These are phyloP conservation scores for Matsumyia berberina DNA, from an alignment of 2,888 invertebrate genomes.

Conservation along the genomic window DNA sequence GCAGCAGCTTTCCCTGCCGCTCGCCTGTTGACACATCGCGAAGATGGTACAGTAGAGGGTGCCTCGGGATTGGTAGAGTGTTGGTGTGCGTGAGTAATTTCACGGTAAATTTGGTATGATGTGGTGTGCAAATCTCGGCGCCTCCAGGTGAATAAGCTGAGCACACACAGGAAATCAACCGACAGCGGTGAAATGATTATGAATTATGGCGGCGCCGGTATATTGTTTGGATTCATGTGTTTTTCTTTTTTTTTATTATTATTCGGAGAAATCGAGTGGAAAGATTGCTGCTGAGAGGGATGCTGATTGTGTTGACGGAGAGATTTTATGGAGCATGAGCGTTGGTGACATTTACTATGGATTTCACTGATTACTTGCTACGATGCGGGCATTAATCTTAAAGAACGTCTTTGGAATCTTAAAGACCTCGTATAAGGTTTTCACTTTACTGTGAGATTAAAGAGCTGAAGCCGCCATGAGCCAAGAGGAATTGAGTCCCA, in stretches of 20 bases:
- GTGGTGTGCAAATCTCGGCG: constrained; percentile 71
- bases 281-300: constrained; percentile 30
- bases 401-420: not conserved
- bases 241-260: constrained; percentile 18
- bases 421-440: no score
- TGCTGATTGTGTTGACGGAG: constrained; percentile 42
- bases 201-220: constrained; percentile 65
- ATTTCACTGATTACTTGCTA: not conserved
- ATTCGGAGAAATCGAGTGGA: constrained; percentile 48
- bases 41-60: constrained; percentile 15
- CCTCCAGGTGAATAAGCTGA: constrained; percentile 73
- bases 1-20: not conserved
- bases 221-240: constrained; percentile 23
- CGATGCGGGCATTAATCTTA: not conserved
- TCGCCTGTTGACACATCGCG: constrained; percentile 52
- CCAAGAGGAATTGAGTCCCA: no score
- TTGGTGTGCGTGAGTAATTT: constrained; percentile 67
- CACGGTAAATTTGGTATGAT: constrained; percentile 72
- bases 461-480: no score
- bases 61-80: not conserved
- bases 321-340: constrained; percentile 16
- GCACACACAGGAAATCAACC: constrained; percentile 71
- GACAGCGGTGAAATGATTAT: constrained; percentile 67
- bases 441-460: no score
- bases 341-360: not conserved